Base-by-base conservation (phyloP, 92 coral and sea anemone species). In the Pocillopora grandis region DNA sequence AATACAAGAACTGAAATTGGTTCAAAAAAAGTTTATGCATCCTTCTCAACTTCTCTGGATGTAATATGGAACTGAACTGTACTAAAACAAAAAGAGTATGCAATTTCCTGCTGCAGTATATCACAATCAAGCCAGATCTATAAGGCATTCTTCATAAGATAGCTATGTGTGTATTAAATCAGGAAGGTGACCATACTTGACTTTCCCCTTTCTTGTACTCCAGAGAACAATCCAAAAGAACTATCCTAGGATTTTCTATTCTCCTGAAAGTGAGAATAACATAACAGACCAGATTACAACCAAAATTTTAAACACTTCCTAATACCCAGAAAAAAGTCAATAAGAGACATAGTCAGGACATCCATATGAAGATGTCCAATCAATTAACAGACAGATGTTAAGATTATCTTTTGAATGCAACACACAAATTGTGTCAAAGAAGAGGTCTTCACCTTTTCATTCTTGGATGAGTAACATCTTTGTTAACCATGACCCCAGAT, bases 201-300 rank as follows among this genome's bases (percentile, higher is more conserved):
- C 99, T 96, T 81, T 96, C 99, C 58, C 99, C 99, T 78, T 96
- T 96, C 93, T 96, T 96, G 89, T 96, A 96, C 76, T 96, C 99
- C 71, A 96, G 82, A 66, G 96, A 90, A 86, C 99, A 96, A 77
- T 96, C 99, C 81, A 96, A 77, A 62, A 96, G 91, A 58, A 96
- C 88, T 77, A 96, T 96, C 81, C 95, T 92, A 13, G 99, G 99
- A 80, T 94, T 94, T 76, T 94, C 95, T 85, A 96, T 92, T 77
- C 94, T 93, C 89, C 99, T 96, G 71, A 20, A 80, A 61, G 80
- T 6, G 31, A 27, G 31, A 27, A 27, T 27, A 27, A 27, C 31
- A 27, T 27, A 27, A 15, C 23, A 71, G 60, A 80, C 67, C 31
- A 77, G 33, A 48, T 35, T 18, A 33, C 27, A 10, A 33, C 10